Percentiles rank a stretch among this genome's conserved stretches.
Evolutionary conservation across 1,140 invertebrate genomes (phyloP).

Genomic region (Zaprionus davidi): DNA sequence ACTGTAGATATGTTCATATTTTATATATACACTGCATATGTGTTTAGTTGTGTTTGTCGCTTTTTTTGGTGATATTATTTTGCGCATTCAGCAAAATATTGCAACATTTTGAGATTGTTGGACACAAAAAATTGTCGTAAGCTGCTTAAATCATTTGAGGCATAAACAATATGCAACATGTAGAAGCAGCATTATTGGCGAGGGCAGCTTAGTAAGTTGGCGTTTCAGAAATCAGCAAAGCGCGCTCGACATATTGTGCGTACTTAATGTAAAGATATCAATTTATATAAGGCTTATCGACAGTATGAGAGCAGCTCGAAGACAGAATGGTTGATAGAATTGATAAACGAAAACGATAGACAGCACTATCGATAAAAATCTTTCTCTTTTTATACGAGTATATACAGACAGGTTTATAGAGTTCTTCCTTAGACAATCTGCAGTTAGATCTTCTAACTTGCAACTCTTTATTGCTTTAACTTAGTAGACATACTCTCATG

Average conservation of each 20-base stretch:
- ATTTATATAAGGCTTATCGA: too few species aligned
- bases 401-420: too few species aligned
- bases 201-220: neutral
- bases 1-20: too few species aligned
- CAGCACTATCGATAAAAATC: neutral
- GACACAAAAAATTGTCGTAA: slow-evolving; percentile 22
- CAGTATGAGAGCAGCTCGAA: neutral
- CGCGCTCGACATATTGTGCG: too few species aligned
- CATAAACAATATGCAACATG: slow-evolving; percentile 35
- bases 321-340: too few species aligned
- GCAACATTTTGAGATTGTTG: slow-evolving; percentile 15
- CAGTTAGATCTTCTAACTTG: neutral
- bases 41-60: neutral
- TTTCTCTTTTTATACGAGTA: too few species aligned
- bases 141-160: slow-evolving; percentile 41
- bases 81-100: slow-evolving; percentile 27
- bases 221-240: too few species aligned
- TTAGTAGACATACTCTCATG: neutral
- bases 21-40: neutral
- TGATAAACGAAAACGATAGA: too few species aligned
- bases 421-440: neutral
- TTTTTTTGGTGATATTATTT: slow-evolving; percentile 13
- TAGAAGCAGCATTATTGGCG: slow-evolving; percentile 3
- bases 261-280: too few species aligned
- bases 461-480: neutral